Conservation (phyloP, 2,888 invertebrate genomes). For the Oscheius myriophilus region DNA sequence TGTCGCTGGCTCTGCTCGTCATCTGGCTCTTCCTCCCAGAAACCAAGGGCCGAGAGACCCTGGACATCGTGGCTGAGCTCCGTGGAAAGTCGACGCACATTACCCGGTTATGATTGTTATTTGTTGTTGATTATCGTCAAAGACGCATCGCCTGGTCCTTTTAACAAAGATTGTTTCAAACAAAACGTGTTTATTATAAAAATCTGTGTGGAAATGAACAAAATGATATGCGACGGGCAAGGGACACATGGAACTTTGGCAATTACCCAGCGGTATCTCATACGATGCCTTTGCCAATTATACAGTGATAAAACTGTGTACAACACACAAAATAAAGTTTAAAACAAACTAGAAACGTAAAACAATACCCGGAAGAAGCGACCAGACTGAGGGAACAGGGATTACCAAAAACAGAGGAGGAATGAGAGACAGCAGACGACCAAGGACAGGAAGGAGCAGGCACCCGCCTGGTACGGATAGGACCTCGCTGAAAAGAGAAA, state of each 20-base stretch:
- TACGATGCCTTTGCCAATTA: too few species aligned
- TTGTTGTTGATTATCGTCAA: too few species aligned
- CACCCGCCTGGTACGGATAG: conserved; percentile 10
- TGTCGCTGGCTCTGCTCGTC: conserved; percentile 47
- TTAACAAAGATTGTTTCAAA: too few species aligned
- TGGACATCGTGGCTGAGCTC: conserved; percentile 53
- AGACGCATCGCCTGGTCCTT: too few species aligned
- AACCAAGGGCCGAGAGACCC: conserved; percentile 57
- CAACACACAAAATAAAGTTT: conserved; percentile 5
- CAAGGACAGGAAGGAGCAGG: conserved; percentile 14
- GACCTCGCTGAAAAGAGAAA: conserved; percentile 1
- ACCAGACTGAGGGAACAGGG: conserved; percentile 10
- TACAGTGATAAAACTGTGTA: background rate
- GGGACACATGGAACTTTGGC: too few species aligned
- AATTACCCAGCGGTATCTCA: too few species aligned
- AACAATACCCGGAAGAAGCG: conserved; percentile 7
- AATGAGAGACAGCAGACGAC: background rate
- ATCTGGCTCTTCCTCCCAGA: conserved; percentile 52
- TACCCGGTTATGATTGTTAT: background rate
- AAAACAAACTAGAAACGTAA: background rate
- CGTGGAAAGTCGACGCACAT: conserved; percentile 22
- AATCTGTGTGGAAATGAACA: too few species aligned
- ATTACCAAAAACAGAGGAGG: background rate
- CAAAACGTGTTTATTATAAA: too few species aligned
- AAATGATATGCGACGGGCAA: too few species aligned